Evolutionary conservation across 2,797 vertebrate species (phyloP), one percentile per base, ranked within the genome.

Genomic region (Sebastes itinus): DNA sequence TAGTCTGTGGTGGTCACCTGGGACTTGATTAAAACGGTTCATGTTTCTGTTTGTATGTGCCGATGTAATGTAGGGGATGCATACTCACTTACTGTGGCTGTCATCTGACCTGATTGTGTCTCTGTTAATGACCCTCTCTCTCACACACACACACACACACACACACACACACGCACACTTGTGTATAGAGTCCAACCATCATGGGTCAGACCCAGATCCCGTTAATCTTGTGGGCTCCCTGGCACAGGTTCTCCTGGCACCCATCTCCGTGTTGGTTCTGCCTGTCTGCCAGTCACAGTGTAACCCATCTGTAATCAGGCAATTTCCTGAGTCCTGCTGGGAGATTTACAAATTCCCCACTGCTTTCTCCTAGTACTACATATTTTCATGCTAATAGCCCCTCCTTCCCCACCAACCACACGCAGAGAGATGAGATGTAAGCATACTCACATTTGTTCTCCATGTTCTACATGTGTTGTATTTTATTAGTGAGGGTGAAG

Each of bases 311-410:
- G 67, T 86, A 86, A 86, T 85, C 68, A 52, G 67, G 56, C 81
- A 82, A 72, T 85, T 84, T 89, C 74, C 84, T 76, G 69, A 75
- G 71, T 72, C 78, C 75, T 83, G 67, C 70, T 81, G 81, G 30
- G 80, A 88, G 86, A 68, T 81, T 82, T 81, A 74, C 73, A 68
- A 65, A 84, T 77, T 42, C 59, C 73, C 67, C 27, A 23, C 71
- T 64, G 77, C 62, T 81, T 68, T 77, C 58, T 79, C 58, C 35
- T 28, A n/a, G 54, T 63, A 27, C 64, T 78, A 55, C 69, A 80
- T 77, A 46, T 79, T 54, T 25, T 52, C 69, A 78, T 72, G 60
- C 52, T 60, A 66, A 60, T 66, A 63, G 38, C 7, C 18, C 23
- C 55, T 46, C 23, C 12, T 65, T 20, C 14, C 20, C 12, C 28